These are phyloP conservation scores for Dromas ardeola DNA, from an alignment of 2,113 vertebrate species.

Conservation along the genomic window DNA sequence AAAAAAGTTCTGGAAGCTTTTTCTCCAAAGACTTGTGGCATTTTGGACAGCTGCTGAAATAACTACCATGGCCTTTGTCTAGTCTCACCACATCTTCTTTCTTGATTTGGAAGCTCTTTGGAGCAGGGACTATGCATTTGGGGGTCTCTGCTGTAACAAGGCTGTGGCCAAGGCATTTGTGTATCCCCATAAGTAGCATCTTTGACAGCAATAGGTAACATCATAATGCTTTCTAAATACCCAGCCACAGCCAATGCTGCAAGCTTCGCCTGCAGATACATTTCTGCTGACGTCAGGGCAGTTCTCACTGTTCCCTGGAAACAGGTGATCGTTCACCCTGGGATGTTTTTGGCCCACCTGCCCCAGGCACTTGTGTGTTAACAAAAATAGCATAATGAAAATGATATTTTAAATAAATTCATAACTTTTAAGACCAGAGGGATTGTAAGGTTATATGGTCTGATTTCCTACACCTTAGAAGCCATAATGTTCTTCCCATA, in stretches of 20 bases:
- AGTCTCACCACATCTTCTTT: not conserved
- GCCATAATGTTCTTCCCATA: not conserved
- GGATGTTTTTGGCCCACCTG: not conserved
- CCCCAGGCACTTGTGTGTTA: not conserved
- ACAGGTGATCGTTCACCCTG: not conserved
- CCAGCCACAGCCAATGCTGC: not conserved
- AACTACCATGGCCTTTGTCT: not conserved
- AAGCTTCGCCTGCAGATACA: not conserved
- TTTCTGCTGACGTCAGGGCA: not conserved
- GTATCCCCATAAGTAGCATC: not conserved
- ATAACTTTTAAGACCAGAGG: not conserved
- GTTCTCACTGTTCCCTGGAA: not conserved
- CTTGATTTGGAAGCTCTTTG: not conserved
- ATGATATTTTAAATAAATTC: not conserved
- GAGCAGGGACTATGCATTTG: not conserved
- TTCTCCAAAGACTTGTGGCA: not conserved
- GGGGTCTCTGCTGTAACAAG: accelerated
- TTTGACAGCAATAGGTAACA: not conserved
- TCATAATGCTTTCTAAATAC: not conserved
- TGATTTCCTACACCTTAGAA: not conserved
- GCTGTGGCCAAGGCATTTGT: not conserved
- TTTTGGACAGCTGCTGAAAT: not conserved
- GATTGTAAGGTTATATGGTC: not conserved
- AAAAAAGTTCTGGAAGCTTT: not conserved
- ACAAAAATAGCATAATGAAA: not conserved